phyloP scores from a whole-genome alignment of 2,888 invertebrate species.

The Cerceris ruficornis region DNA sequence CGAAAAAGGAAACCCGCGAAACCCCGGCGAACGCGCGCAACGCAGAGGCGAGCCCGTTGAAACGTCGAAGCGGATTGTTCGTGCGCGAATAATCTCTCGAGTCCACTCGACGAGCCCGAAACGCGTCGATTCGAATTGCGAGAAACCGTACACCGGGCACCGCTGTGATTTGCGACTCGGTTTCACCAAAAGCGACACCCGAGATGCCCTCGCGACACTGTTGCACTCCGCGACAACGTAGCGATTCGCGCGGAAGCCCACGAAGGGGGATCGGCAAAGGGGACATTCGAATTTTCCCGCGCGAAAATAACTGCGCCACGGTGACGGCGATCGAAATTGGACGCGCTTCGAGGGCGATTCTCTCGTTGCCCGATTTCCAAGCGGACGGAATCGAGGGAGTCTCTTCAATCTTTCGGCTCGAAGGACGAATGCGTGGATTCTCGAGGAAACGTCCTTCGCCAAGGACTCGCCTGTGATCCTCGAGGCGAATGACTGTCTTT shows the following conservation, averaged over 20 bases:
- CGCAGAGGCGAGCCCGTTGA: conserved; percentile 4
- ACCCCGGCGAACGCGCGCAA: not conserved
- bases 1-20: not conserved
- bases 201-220: conserved; percentile 55
- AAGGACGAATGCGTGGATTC: too few relatives aligned
- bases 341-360: not conserved
- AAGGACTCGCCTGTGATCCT: too few relatives aligned
- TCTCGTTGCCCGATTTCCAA: too few relatives aligned
- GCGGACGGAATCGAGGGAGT: too few relatives aligned
- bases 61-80: conserved; percentile 30
- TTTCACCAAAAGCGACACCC: conserved; percentile 43
- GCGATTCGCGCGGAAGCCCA: not conserved
- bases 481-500: too few relatives aligned
- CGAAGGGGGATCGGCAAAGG: too few relatives aligned
- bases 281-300: not conserved
- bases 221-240: conserved; percentile 36
- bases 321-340: not conserved
- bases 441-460: too few relatives aligned
- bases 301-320: not conserved
- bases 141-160: conserved; percentile 62
- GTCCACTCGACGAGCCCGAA: conserved; percentile 52
- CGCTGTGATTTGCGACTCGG: conserved; percentile 30
- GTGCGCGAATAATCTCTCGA: conserved; percentile 45
- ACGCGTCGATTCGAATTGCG: conserved; percentile 60
- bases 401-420: too few relatives aligned